Evolutionary conservation across 2,113 vertebrate species (phyloP).

Genomic region (Xyliphius kryptos): DNA sequence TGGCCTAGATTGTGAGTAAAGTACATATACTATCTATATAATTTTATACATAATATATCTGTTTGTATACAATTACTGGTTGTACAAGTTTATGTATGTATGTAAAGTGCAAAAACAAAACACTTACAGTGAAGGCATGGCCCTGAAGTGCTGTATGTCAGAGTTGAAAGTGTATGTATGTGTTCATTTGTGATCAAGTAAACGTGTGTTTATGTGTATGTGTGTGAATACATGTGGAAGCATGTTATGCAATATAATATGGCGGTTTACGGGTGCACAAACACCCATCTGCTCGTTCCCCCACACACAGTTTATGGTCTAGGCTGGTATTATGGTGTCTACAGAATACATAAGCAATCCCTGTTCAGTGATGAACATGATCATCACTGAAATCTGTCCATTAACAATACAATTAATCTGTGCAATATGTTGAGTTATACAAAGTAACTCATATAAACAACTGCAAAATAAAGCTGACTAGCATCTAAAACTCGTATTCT

Average conservation of each 20-base stretch:
- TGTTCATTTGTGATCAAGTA: too few relatives aligned
- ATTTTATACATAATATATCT: constrained; percentile 56
- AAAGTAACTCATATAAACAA: too few relatives aligned
- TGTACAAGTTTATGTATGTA: constrained; percentile 62
- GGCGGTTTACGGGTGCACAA: constrained; percentile 11
- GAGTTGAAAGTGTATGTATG: constrained; percentile 1
- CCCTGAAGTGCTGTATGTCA: constrained; percentile 57
- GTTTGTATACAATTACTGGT: constrained; percentile 56
- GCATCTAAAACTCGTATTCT: too few relatives aligned
- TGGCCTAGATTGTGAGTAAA: constrained; percentile 70
- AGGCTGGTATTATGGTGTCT: constrained; percentile 49
- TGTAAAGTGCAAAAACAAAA: constrained; percentile 71
- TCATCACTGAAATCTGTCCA: constrained; percentile 46
- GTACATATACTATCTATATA: constrained; percentile 47
- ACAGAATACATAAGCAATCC: constrained; percentile 48
- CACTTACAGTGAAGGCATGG: constrained; percentile 58
- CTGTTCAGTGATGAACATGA: too few relatives aligned
- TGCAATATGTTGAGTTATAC: too few relatives aligned
- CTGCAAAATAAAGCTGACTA: too few relatives aligned
- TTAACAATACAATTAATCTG: constrained; percentile 55
- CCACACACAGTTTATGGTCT: constrained; percentile 42
- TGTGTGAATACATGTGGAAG: too few relatives aligned
- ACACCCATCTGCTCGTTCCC: not conserved
- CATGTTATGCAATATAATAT: constrained; percentile 31
- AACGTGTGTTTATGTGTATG: too few relatives aligned